Evolutionary conservation across 2,888 invertebrate genomes (phyloP), one percentile per base, ranked within the genome.

Genomic region (Drosophila neotestacea): DNA sequence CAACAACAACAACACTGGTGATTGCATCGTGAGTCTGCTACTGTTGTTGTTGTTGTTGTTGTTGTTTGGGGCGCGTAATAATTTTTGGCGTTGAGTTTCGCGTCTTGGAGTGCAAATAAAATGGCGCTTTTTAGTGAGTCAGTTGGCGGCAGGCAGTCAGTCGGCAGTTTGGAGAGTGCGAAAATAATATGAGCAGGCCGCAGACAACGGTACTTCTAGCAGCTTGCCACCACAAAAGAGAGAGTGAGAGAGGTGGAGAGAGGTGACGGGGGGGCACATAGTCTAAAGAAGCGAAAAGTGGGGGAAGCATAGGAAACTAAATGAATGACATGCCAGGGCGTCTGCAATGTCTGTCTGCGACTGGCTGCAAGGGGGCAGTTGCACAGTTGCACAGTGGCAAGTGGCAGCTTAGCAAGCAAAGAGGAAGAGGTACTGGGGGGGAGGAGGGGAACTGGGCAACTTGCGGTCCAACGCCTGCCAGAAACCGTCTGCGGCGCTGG

Each of bases 121-220:
- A 84, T 86, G 82, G 73, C 71, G 78, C 82, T 83, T 83, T 83
- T 83, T 84, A 86, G 84, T 84, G 84, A 83, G 84, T 83, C 81
- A 80, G 84, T 86, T 65, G 84, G 73, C 64, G 70, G 76, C 79
- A 68, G 64, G 56, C 62, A 10, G 27, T 22, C n/a, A 38, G 28
- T 27, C 38, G 38, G 46, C 30, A 34, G 32, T 34, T 36, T 2
- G 64, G 54, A 41, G 78, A 78, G 82, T 83, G 80, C 80, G 77
- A 79, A 79, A 79, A 83, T 77, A 77, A 80, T 80, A 69, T 79
- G 77, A 68, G 62, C 75, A 78, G 59, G 77, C 66, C 51, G 48
- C 78, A 62, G 68, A 67, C 79, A 74, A 67, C 75, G 76, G 75
- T 70, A 61, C 70, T 50, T 59, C 47, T 46, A 48, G 16, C 38